Conservation (phyloP, 1,140 invertebrate species). For the Meloidogyne floridensis region DNA sequence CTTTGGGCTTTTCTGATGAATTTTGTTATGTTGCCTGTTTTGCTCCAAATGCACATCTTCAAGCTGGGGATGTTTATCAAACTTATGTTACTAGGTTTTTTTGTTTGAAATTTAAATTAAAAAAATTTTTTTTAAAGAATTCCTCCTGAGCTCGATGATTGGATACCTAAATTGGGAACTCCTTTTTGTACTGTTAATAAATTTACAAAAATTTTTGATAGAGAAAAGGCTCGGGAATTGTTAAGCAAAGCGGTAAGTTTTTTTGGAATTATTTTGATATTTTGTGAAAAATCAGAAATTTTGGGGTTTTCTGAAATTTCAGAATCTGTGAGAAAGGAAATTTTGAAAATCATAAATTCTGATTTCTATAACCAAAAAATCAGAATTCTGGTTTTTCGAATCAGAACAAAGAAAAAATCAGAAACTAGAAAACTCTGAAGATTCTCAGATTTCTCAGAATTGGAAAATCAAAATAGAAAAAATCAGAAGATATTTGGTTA, state of each 20-base stretch:
- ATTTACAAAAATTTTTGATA: constrained; percentile 3
- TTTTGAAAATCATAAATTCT: too few relatives aligned
- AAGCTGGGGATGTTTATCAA: not conserved
- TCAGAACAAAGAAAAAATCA: too few relatives aligned
- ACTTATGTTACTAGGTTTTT: constrained; percentile 9
- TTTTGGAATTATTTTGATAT: not conserved
- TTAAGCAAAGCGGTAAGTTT: not conserved
- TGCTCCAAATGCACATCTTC: not conserved
- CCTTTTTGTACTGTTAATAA: not conserved
- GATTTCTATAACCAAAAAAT: too few relatives aligned
- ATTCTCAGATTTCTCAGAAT: too few relatives aligned
- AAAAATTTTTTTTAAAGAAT: not conserved
- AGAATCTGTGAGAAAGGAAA: too few relatives aligned
- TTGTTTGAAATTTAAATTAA: not conserved
- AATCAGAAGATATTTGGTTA: too few relatives aligned
- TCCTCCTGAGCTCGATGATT: not conserved
- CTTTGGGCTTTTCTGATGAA: not conserved
- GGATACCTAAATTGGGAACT: not conserved
- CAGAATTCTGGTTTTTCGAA: too few relatives aligned
- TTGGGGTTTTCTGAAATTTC: too few relatives aligned
- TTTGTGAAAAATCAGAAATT: too few relatives aligned
- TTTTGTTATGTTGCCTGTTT: constrained; percentile 1
- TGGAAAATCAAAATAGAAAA: too few relatives aligned
- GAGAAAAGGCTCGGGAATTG: not conserved
- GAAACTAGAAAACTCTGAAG: too few relatives aligned